Percentiles rank a stretch among this genome's conserved stretches.
Conservation (phyloP, 2,113 vertebrate genomes). For the Melanerpes aurifrons region DNA sequence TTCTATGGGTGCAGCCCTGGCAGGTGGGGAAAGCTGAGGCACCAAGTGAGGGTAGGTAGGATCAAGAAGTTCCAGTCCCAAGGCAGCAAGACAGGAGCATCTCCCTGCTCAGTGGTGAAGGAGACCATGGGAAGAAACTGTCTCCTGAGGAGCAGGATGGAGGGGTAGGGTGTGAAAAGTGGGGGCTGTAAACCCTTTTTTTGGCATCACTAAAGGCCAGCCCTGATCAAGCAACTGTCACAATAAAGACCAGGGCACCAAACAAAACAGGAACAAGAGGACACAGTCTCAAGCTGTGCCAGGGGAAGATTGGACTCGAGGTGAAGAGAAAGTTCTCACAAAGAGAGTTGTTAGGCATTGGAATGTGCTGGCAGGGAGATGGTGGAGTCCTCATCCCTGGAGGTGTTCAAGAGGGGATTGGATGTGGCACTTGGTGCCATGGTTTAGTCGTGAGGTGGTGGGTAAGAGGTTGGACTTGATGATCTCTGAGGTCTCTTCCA, state of each 20-base stretch:
- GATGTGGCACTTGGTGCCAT: too few species aligned
- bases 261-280: neutral
- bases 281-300: too few species aligned
- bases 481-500: too few species aligned
- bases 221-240: accelerated
- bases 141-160: accelerated
- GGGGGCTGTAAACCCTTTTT: neutral
- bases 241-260: accelerated
- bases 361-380: too few species aligned
- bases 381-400: too few species aligned
- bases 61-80: neutral
- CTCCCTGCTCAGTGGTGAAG: neutral
- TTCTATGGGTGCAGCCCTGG: neutral
- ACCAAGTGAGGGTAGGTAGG: neutral
- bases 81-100: neutral
- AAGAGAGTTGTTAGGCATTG: too few species aligned
- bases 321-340: too few species aligned
- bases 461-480: too few species aligned
- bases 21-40: neutral
- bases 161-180: accelerated
- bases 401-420: too few species aligned
- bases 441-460: too few species aligned
- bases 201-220: neutral
- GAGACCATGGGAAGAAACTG: accelerated
- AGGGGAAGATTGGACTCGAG: too few species aligned